phyloP scores from a whole-genome alignment of 2,113 vertebrate genomes.

The Mola mola region DNA sequence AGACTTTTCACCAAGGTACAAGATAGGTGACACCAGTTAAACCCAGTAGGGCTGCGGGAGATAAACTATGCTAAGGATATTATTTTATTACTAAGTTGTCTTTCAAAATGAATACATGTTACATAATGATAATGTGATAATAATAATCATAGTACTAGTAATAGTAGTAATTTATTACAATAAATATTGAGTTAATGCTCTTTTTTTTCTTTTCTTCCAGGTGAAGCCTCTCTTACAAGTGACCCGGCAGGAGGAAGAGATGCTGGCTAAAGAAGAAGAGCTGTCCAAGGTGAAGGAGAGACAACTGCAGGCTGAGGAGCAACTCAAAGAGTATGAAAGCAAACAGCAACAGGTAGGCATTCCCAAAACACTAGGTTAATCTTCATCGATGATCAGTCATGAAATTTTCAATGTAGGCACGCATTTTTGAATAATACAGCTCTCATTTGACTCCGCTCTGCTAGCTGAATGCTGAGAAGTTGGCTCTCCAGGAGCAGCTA shows the following conservation, averaged over 20 bases:
- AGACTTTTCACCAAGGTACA: constrained; percentile 96
- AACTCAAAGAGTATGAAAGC: constrained; percentile 85
- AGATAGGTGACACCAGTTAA: not conserved
- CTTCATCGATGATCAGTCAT: not conserved
- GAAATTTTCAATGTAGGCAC: not conserved
- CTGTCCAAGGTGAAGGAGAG: constrained; percentile 90
- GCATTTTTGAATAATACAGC: not conserved
- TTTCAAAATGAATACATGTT: no score
- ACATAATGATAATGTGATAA: no score
- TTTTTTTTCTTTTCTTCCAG: constrained; percentile 63
- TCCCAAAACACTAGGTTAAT: no score
- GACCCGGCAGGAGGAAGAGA: constrained; percentile 95
- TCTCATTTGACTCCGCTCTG: not conserved
- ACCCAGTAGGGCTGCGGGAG: no score
- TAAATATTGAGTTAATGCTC: no score
- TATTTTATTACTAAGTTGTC: no score
- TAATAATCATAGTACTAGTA: no score
- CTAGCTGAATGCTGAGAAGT: constrained; percentile 90
- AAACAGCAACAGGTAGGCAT: constrained; percentile 88
- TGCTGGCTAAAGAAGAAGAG: constrained; percentile 94
- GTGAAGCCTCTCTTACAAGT: constrained; percentile 97
- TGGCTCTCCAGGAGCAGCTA: constrained; percentile 95
- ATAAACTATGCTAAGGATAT: no score
- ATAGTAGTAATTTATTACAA: no score
- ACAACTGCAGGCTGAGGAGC: constrained; percentile 86